Evolutionary conservation across 2,113 vertebrate species (phyloP).

Genomic region (Asarcornis scutulata): DNA sequence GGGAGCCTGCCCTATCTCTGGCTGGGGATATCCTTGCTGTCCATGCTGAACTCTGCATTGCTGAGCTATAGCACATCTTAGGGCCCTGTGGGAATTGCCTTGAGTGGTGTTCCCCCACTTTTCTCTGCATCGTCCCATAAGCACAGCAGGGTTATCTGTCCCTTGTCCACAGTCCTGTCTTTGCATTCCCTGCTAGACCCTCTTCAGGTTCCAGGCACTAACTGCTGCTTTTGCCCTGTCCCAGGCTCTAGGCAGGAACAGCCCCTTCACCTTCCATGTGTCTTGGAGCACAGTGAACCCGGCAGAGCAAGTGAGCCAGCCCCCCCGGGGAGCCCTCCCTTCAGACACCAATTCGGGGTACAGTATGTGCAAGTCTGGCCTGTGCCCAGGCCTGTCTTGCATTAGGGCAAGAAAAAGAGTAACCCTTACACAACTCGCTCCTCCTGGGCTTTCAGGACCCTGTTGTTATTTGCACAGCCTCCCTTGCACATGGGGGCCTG

Average conservation of each 20-base stretch:
- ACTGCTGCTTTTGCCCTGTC: slow-evolving; percentile 57
- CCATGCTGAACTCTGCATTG: neutral
- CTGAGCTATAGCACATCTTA: neutral
- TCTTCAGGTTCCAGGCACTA: slow-evolving; percentile 7
- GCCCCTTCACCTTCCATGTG: slow-evolving; percentile 58
- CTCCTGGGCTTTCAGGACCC: neutral
- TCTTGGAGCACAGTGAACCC: slow-evolving; percentile 59
- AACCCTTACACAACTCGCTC: neutral
- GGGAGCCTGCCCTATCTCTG: neutral
- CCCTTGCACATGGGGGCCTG: rapidly evolving
- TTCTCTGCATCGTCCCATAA: neutral
- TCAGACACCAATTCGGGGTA: slow-evolving; percentile 66
- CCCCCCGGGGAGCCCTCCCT: slow-evolving; percentile 36
- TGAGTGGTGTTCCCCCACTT: neutral
- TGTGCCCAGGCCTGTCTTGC: neutral
- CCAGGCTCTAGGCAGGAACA: slow-evolving; percentile 67
- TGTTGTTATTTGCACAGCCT: neutral
- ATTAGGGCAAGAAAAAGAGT: neutral
- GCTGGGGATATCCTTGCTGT: neutral
- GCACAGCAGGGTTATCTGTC: neutral
- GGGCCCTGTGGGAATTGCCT: neutral
- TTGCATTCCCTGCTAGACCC: neutral
- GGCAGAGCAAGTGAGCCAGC: slow-evolving; percentile 30
- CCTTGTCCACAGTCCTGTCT: neutral
- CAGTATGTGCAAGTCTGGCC: slow-evolving; percentile 56